Conservation (phyloP, 2,797 vertebrate species). For the Onychomys leucogaster region DNA sequence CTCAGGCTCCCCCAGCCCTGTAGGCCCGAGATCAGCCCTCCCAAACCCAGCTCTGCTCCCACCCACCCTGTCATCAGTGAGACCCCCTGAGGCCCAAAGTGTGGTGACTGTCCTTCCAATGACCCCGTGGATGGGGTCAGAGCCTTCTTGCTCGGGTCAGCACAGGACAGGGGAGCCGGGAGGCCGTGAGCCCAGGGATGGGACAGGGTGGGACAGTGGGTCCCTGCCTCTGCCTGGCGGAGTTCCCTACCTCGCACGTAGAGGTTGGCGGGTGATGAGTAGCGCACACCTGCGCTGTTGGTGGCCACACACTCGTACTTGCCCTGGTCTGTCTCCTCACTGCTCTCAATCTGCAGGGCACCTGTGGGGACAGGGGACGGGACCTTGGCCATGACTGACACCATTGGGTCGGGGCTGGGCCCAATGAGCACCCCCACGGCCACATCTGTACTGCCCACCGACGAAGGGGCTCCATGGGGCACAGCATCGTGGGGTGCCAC, state of each 20-base stretch:
- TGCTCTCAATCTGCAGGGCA: constrained; percentile 99
- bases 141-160: constrained; percentile 65
- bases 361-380: constrained; percentile 87
- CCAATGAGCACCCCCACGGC: neutral
- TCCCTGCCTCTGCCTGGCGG: constrained; percentile 79
- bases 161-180: constrained; percentile 73
- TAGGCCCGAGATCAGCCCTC: constrained; percentile 67
- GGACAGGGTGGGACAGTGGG: neutral
- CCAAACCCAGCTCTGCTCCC: neutral
- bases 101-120: neutral
- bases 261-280: constrained; percentile 99
- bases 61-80: neutral
- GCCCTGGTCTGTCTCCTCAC: constrained; percentile 99
- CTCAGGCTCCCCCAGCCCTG: constrained; percentile 80
- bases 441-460: neutral
- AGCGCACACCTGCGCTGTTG: constrained; percentile 98
- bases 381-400: neutral
- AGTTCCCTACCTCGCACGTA: constrained; percentile 99
- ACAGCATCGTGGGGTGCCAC: too few species aligned
- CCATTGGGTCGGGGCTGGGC: neutral
- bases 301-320: constrained; percentile 99
- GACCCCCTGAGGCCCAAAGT: neutral
- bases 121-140: neutral
- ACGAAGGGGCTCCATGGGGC: neutral
- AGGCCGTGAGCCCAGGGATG: constrained; percentile 67